Base-by-base conservation (phyloP, 2,888 invertebrate genomes). In the Luperina nickerlii region DNA sequence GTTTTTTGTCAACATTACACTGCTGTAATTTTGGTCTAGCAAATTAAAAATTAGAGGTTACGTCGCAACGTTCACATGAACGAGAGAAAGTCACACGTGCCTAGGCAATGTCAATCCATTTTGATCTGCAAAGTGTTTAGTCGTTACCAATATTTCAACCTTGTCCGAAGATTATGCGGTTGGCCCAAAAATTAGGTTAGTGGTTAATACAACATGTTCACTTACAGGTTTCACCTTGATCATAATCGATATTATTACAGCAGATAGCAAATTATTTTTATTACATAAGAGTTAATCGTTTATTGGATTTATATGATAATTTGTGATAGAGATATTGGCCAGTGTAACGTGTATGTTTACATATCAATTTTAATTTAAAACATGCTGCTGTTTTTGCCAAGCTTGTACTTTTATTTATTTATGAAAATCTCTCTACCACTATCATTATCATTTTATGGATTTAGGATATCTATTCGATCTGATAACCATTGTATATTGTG, bases 181-280 rank as follows among this genome's bases (percentile, higher is more conserved):
- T 74, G 70, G 67, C 66, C 81, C 63, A 83, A 90, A 88, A 90
- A 91, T 90, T 88, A 73, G 87, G 85, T 89, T 88, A 89, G 85
- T 85, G 84, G 86, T 89, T 88, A 88, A 81, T 83, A 68, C 62
- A 70, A 79, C 79, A 79, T 80, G 78, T 79, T 83, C 67, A 82
- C 27, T 86, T 85, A 81, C 66, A 81, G 83, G 86, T 88, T 88
- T 87, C 81, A 8, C 83, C 78, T 85, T 85, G 82, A 78, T 76
- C 42, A 72, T 79, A 82, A 81, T 86, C 74, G 68, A 57, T 65
- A 76, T 77, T 42, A 70, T 83, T 83, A 79, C 63, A 32, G 66
- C 18, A 76, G 60, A 63, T 70, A 75, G 60, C 54, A 71, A 54
- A 77, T 73, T 48, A 74, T 78, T 42, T n/a, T 62, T 84, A 45